These are phyloP conservation scores for Clarias laeviceps DNA, from an alignment of 2,797 vertebrate genomes.

Conservation along the genomic window DNA sequence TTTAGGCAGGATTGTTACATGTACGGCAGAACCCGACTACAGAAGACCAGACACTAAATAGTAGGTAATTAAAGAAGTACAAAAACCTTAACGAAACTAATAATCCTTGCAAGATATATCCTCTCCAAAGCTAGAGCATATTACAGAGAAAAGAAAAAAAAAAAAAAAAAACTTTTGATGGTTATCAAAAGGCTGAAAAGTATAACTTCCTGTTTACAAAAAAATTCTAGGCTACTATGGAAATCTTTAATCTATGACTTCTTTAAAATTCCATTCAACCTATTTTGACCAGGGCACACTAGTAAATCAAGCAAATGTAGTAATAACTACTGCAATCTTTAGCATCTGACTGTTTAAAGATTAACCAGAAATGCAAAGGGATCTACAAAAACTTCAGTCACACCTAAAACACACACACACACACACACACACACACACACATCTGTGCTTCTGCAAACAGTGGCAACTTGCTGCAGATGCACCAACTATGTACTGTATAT, in stretches of 20 bases:
- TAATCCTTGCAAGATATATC: neutral
- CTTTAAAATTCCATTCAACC: neutral
- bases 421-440: neutral
- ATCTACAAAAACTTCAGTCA: conserved; percentile 39
- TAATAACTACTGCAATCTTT: neutral
- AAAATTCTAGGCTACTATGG: neutral
- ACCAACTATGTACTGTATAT: conserved; percentile 29
- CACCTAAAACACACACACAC: conserved; percentile 45
- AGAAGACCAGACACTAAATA: neutral
- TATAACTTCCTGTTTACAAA: neutral
- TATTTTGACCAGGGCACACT: neutral
- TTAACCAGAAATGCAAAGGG: conserved; percentile 30
- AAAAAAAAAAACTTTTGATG: neutral
- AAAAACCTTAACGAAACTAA: neutral
- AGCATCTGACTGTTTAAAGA: conserved; percentile 30
- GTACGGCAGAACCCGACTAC: neutral
- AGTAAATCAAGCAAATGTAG: neutral
- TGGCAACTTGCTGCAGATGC: conserved; percentile 28
- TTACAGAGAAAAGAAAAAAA: neutral
- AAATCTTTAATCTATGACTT: neutral
- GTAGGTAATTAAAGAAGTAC: too few relatives aligned
- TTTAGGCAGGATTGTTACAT: neutral
- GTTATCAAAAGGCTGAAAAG: neutral
- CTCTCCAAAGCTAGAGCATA: neutral
- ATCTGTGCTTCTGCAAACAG: conserved; percentile 28